Percentiles rank a stretch among this genome's conserved stretches.
phyloP scores from a whole-genome alignment of 2,888 invertebrate genomes.

The Siphonodentalium dalli region DNA sequence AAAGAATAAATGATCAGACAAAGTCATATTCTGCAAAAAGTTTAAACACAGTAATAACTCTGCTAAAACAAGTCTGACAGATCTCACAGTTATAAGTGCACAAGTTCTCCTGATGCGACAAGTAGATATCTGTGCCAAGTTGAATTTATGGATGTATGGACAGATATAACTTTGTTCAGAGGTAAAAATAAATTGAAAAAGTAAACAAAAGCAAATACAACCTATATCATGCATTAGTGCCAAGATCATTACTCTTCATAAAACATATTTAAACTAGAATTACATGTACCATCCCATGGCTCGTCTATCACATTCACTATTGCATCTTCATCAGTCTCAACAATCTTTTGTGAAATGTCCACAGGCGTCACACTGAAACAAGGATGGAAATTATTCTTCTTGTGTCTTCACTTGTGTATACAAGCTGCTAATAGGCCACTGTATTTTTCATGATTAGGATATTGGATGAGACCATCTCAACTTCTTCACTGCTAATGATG shows the following conservation, averaged over 20 bases:
- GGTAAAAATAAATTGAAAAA: neutral
- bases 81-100: no score
- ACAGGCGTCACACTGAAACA: constrained; percentile 35
- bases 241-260: neutral
- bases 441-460: no score
- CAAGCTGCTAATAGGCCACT: neutral
- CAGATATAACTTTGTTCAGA: neutral
- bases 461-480: no score
- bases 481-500: no score
- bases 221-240: neutral
- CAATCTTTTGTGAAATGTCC: no score
- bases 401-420: neutral
- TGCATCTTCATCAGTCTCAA: constrained; percentile 30
- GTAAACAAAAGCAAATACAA: neutral
- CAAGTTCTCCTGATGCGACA: no score
- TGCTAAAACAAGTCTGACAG: no score
- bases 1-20: no score
- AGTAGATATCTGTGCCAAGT: no score
- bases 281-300: constrained; percentile 28
- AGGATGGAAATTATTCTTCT: neutral
- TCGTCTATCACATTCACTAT: constrained; percentile 45
- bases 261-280: neutral
- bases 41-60: no score
- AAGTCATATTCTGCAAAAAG: no score
- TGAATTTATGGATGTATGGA: neutral